These are phyloP conservation scores for Dromiciops gliroides DNA, from an alignment of 2,113 vertebrate genomes.

Conservation along the genomic window DNA sequence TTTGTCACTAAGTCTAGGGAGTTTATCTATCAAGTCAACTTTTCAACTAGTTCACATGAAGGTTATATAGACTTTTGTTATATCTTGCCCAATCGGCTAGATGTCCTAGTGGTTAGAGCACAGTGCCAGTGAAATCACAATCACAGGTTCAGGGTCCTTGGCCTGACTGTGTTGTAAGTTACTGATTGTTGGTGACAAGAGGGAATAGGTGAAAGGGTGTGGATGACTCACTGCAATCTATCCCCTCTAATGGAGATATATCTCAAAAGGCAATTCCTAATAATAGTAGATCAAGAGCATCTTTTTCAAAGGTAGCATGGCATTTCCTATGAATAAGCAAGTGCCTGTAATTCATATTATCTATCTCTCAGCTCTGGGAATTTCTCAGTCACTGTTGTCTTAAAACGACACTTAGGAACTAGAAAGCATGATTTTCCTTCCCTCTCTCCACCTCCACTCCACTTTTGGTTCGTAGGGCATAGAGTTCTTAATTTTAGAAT, in stretches of 20 bases:
- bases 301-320: not conserved
- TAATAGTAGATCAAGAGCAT: not conserved
- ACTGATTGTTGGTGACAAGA: not conserved
- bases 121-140: not conserved
- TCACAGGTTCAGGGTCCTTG: not conserved
- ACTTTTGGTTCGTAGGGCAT: not conserved
- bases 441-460: not conserved
- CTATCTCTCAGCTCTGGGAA: not conserved
- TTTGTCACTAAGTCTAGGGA: not conserved
- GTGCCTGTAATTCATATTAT: not conserved
- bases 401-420: not conserved
- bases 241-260: not conserved
- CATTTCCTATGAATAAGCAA: not conserved
- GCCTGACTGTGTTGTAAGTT: not conserved
- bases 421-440: not conserved
- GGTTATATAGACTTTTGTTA: not conserved
- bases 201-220: not conserved
- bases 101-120: not conserved
- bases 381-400: not conserved
- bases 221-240: not conserved
- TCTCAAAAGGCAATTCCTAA: not conserved
- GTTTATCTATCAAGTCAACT: not conserved
- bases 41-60: not conserved
- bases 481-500: not conserved
- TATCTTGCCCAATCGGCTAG: not conserved